Base-by-base conservation (phyloP, 1,140 invertebrate species). In the Phocides pigmalion region DNA sequence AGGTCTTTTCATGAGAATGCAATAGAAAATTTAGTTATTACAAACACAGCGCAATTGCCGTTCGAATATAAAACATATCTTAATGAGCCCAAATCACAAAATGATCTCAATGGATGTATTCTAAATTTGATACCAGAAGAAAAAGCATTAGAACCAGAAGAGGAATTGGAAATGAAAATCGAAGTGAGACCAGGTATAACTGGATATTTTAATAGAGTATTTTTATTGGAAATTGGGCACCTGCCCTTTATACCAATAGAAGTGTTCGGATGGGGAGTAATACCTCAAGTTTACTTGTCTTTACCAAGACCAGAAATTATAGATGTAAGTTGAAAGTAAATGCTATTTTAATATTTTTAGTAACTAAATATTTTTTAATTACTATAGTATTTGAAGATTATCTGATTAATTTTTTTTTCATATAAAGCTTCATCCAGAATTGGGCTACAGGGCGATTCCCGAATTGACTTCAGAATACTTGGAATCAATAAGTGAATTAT, bases 31-130 rank as follows among this genome's bases (percentile, higher is more conserved):
- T 64, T 91, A 41, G 42, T 69, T 12, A 70, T 91, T 64, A 62
- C 74, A 20, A 91, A 90, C 65, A 76, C 70, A 25, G 73, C 86
- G 3, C 75, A 75, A 19, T 68, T 91, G 16, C 66, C 77, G 16
- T 91, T 89, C 75, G 81, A 88, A 74, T 85, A 79, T 53, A 87
- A 76, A 77, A 88, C 84, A 3, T 89, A 88, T 70, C 66, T 90
- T 19, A 81, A 79, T 66, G 81, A 89, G 53, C 68, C 74, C 5
- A 68, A 49, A 46, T 74, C 68, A 65, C 66, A 79, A 54, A 84
- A 84, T 68, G 71, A 82, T 62, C 67, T 90, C 8, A 68, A 81
- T 65, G 84, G 76, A 17, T 80, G 53, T 8, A 89, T 91, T 63
- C 54, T 85, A 20, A 67, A 84, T 44, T 53, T 91, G 39, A 61